Base-by-base conservation (phyloP, 2,888 invertebrate species). In the Rhabditoides inermis region DNA sequence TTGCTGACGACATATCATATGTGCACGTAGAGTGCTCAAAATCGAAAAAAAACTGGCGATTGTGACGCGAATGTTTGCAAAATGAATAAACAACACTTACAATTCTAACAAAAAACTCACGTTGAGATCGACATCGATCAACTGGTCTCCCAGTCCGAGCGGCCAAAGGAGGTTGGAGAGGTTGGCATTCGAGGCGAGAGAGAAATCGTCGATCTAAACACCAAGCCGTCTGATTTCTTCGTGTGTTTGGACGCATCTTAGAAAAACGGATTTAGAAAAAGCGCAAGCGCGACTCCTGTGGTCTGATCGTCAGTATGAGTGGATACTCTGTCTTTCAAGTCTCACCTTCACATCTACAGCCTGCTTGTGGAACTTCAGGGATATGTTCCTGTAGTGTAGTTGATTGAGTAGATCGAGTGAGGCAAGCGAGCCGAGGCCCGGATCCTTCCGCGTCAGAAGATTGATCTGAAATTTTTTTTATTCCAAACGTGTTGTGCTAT, bases 131-230 rank as follows among this genome's bases (percentile, higher is more conserved):
- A 63, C 46, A 39, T 65, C 59, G 22, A 65, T 46, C 0, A 55
- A 23, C 7, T 59, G 59, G 42, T 67, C 67, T 7, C 60, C 52
- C 32, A 67, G 53, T 4, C 60, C 56, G n/a, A 67, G 42, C 7
- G 67, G 67, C 67, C 65, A 65, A 25, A 60, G 47, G 25, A 67
- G 53, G 39, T 63, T 60, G 2, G 67, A 60, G 1, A 65, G 40
- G 28, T 67, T 62, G 3, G 63, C 59, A 18, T 49, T 48, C 4
- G 58, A 58, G n/a, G 49, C 40, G 25, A 65, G 37, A 7, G 50
- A 44, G 37, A 50, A 30, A 3, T 45, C 20, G 7, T 50, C 50
- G 10, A 50, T 44, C 27, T 10, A 26, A 15, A 50, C 45, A 18
- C 44, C 41, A 5, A 49, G 41, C 49, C 41, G 20, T 22, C 18